Percentiles rank a stretch among this genome's conserved stretches.
These are phyloP conservation scores for Andrena cerasifolii DNA, from an alignment of 1,140 invertebrate genomes.

Conservation along the genomic window DNA sequence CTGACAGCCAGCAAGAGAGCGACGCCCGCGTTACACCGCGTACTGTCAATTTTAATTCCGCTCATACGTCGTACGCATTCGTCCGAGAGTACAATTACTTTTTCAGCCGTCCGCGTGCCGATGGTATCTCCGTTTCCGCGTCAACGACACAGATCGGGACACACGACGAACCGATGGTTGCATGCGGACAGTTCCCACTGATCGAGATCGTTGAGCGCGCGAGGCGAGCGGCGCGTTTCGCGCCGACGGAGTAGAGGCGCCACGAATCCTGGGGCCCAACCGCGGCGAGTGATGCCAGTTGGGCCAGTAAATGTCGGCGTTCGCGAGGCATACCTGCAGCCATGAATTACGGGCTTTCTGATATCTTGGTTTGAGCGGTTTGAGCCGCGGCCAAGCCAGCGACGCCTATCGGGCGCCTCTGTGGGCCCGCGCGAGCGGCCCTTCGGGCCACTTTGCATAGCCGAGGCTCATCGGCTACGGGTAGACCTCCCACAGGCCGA, in stretches of 20 bases:
- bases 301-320: slow-evolving; percentile 9
- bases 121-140: slow-evolving; percentile 22
- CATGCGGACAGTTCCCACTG: not conserved
- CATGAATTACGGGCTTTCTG: slow-evolving; percentile 71
- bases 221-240: not conserved
- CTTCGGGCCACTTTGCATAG: slow-evolving; percentile 78
- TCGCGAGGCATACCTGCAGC: slow-evolving; percentile 21
- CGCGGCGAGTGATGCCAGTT: slow-evolving; percentile 23
- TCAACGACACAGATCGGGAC: slow-evolving; percentile 49
- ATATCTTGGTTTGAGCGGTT: slow-evolving; percentile 69
- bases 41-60: slow-evolving; percentile 1
- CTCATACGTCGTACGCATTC: not conserved
- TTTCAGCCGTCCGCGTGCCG: not conserved
- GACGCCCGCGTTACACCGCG: not conserved
- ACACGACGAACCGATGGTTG: too few species aligned
- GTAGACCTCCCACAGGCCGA: slow-evolving; percentile 76
- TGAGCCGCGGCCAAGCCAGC: slow-evolving; percentile 40
- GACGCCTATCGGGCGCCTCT: slow-evolving; percentile 67
- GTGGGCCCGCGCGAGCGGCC: slow-evolving; percentile 68
- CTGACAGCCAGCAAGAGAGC: not conserved
- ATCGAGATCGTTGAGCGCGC: not conserved
- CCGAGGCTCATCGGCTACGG: slow-evolving; percentile 74
- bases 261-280: not conserved
- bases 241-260: too few species aligned
- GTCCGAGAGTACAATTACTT: not conserved